Evolutionary conservation across 1,140 invertebrate species (phyloP).

Genomic region (Hypothenemus hampei): DNA sequence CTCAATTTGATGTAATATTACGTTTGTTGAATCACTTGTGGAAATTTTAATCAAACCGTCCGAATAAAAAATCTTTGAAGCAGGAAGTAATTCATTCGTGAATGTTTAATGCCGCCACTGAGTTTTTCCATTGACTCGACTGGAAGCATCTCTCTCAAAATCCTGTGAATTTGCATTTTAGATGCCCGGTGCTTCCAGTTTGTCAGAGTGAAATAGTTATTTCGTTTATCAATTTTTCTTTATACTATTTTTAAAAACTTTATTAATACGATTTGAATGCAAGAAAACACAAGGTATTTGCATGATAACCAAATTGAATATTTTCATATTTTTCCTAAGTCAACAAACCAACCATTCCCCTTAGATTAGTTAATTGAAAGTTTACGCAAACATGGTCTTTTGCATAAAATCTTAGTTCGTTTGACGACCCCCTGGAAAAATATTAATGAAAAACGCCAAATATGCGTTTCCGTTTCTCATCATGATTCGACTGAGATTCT

Average conservation of each 20-base stretch:
- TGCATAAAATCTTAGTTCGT: conserved; percentile 22
- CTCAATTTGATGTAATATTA: too few species aligned
- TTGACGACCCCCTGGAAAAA: conserved; percentile 3
- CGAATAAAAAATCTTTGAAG: too few species aligned
- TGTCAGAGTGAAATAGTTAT: conserved; percentile 43
- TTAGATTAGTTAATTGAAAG: conserved; percentile 28
- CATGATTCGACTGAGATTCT: conserved; percentile 26
- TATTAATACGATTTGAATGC: background rate
- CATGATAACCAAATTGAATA: conserved; percentile 9
- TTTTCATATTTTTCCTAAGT: conserved; percentile 18
- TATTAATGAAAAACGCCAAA: conserved; percentile 26
- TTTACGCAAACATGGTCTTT: conserved; percentile 25
- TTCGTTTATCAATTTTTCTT: conserved; percentile 36
- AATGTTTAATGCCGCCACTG: conserved; percentile 4
- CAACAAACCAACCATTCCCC: conserved; percentile 15
- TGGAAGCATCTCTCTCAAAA: conserved; percentile 13
- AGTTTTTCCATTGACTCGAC: background rate
- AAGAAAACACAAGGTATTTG: conserved; percentile 5
- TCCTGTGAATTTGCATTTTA: conserved; percentile 44
- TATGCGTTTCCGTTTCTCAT: conserved; percentile 28
- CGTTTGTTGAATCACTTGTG: too few species aligned
- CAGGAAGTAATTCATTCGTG: too few species aligned
- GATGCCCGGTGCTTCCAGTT: conserved; percentile 32
- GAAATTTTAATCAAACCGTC: too few species aligned
- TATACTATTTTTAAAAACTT: too few species aligned